Percentiles rank a stretch among this genome's conserved stretches.
These are phyloP conservation scores for Ormyrus pomaceus DNA, from an alignment of 2,888 invertebrate species.

Conservation along the genomic window DNA sequence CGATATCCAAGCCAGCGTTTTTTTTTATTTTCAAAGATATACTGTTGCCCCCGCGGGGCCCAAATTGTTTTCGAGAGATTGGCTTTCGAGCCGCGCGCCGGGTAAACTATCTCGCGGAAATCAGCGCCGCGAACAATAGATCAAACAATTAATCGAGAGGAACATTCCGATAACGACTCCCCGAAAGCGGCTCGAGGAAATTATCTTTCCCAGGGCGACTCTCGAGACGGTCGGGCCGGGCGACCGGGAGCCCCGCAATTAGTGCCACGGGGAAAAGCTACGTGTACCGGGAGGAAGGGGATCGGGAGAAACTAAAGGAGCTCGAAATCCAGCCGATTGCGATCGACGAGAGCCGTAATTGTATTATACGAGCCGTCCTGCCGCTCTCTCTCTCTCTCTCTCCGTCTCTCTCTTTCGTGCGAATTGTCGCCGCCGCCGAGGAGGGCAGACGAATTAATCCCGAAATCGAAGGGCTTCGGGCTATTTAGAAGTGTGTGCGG, in stretches of 20 bases:
- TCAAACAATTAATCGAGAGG: too few relatives aligned
- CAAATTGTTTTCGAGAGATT: too few relatives aligned
- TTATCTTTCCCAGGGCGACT: constrained; percentile 39
- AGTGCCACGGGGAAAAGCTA: constrained; percentile 40
- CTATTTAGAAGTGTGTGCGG: constrained; percentile 60
- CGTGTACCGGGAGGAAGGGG: constrained; percentile 11
- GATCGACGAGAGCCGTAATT: constrained; percentile 53
- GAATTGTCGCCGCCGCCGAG: constrained; percentile 63
- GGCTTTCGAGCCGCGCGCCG: not conserved
- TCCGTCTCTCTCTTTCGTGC: constrained; percentile 52
- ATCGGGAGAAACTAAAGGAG: not conserved
- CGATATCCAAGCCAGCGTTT: too few relatives aligned
- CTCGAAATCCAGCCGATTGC: constrained; percentile 46
- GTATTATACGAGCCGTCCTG: constrained; percentile 52
- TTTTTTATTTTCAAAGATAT: too few relatives aligned
- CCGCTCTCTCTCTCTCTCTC: constrained; percentile 8
- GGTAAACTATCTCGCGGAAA: too few relatives aligned
- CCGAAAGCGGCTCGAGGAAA: not conserved
- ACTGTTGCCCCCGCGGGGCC: too few relatives aligned
- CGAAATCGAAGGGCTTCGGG: constrained; percentile 65
- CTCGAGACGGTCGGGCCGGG: constrained; percentile 39
- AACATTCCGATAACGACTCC: not conserved
- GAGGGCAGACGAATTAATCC: constrained; percentile 62
- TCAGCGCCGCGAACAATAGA: too few relatives aligned
- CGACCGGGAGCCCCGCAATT: constrained; percentile 36